Evolutionary conservation across 2,113 vertebrate species (phyloP).

Genomic region (Pungitius pungitius): DNA sequence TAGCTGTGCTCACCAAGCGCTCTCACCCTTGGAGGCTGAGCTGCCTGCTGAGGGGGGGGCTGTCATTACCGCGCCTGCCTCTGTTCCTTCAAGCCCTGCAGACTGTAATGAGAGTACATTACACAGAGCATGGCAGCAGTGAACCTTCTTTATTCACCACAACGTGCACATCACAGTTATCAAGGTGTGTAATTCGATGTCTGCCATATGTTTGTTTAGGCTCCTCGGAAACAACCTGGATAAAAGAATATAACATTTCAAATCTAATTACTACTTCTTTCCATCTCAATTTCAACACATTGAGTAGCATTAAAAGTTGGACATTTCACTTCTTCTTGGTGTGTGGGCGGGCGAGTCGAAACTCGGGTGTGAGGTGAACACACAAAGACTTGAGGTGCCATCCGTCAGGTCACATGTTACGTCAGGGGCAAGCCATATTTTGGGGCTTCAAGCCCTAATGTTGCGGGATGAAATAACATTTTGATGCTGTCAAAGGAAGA

Average conservation of each 20-base stretch:
- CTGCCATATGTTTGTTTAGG: slow-evolving; percentile 28
- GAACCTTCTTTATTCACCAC: slow-evolving; percentile 14
- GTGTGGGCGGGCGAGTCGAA: slow-evolving; percentile 52
- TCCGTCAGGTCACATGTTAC: slow-evolving; percentile 33
- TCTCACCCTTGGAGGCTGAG: slow-evolving; percentile 67
- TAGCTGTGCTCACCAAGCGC: slow-evolving; percentile 61
- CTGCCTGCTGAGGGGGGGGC: slow-evolving; percentile 50
- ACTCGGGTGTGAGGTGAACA: slow-evolving; percentile 63
- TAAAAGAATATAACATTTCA: slow-evolving; percentile 21
- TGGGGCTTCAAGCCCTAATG: slow-evolving; percentile 17
- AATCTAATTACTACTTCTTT: slow-evolving; percentile 18
- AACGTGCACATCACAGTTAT: slow-evolving; percentile 30
- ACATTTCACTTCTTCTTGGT: slow-evolving; percentile 43
- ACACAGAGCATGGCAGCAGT: slow-evolving; percentile 25
- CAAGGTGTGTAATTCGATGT: slow-evolving; percentile 6
- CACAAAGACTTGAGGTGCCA: slow-evolving; percentile 43
- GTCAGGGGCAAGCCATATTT: background rate
- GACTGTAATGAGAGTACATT: slow-evolving; percentile 38
- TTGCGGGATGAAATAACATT: slow-evolving; percentile 18
- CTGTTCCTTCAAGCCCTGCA: slow-evolving; percentile 42
- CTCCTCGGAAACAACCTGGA: slow-evolving; percentile 19
- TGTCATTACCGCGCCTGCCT: slow-evolving; percentile 56
- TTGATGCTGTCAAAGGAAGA: slow-evolving; percentile 1
- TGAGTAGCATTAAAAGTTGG: slow-evolving; percentile 20
- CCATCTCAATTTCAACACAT: background rate